Percentiles rank a stretch among this genome's conserved stretches.
Evolutionary conservation across 2,797 vertebrate species (phyloP).

Genomic region (Clarias pachynema): DNA sequence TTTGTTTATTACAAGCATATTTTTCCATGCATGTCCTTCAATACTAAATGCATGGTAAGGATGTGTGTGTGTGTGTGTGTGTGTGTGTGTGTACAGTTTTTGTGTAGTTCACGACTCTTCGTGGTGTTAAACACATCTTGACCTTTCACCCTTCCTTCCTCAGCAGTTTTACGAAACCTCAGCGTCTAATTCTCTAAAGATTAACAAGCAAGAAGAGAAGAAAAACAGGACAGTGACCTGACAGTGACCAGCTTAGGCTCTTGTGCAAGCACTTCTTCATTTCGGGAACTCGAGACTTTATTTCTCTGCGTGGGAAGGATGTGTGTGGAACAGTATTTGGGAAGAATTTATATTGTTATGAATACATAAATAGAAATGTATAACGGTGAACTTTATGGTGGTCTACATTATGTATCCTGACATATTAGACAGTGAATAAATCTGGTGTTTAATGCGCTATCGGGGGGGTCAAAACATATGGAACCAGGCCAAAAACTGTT

Average conservation of each 20-base stretch:
- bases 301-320: not conserved
- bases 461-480: not conserved
- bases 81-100: constrained; percentile 11
- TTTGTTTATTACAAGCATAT: constrained; percentile 1
- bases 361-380: not conserved
- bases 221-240: constrained; percentile 9
- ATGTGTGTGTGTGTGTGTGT: not conserved
- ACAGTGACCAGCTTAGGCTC: not conserved
- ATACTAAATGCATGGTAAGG: too few species aligned
- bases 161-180: constrained; percentile 33
- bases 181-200: constrained; percentile 19
- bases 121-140: constrained; percentile 35
- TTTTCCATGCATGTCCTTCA: not conserved
- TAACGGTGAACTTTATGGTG: not conserved
- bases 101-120: constrained; percentile 27
- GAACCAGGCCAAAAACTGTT: not conserved
- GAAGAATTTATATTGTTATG: not conserved
- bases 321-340: not conserved
- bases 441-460: not conserved
- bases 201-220: not conserved
- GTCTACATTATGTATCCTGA: not conserved
- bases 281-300: not conserved
- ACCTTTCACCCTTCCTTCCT: constrained; percentile 39
- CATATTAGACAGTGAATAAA: not conserved
- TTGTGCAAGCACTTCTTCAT: constrained; percentile 6